Evolutionary conservation across 2,888 invertebrate species (phyloP), one percentile per base, ranked within the genome.

Genomic region (Eilema griseolum): DNA sequence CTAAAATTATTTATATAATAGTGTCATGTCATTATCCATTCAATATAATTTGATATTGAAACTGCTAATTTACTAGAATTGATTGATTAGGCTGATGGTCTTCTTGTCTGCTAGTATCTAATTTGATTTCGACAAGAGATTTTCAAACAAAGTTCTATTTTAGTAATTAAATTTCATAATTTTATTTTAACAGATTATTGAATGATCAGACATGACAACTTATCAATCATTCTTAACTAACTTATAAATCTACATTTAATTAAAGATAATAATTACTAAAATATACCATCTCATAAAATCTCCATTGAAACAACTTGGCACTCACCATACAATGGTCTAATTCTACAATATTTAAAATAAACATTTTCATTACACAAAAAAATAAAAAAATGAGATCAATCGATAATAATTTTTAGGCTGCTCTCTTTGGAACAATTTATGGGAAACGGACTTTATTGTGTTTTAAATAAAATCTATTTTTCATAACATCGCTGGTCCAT

Each of bases 381-480:
- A 91, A 91, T 67, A 91, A 90, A 90, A 71, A 93, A 93, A 95
- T 95, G 95, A 95, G 95, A 95, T 95, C 95, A 95, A 93, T 93
- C 93, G 91, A 93, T 94, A 90, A 91, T 90, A 92, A 91, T 89
- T 95, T 93, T 95, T 95, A 93, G 95, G 95, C 93, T 94, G 95
- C 93, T 93, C 93, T 94, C 95, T 95, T 95, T 95, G 95, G 95
- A 95, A 94, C 94, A 95, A 92, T 90, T 94, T 90, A 81, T 88
- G 85, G 86, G 86, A 90, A 88, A 88, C 84, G 88, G 87, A 89
- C 87, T 87, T 89, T 83, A 84, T 85, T 80, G 78, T 78, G 78
- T 80, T 82, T 83, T 72, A 79, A 83, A 82, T 83, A 82, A 82
- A 83, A 83, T 82, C 83, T 83, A 78, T 82, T 83, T 83, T 80